Evolutionary conservation across 2,888 invertebrate species (phyloP).

Genomic region (Rhimphoctona megacephalus): DNA sequence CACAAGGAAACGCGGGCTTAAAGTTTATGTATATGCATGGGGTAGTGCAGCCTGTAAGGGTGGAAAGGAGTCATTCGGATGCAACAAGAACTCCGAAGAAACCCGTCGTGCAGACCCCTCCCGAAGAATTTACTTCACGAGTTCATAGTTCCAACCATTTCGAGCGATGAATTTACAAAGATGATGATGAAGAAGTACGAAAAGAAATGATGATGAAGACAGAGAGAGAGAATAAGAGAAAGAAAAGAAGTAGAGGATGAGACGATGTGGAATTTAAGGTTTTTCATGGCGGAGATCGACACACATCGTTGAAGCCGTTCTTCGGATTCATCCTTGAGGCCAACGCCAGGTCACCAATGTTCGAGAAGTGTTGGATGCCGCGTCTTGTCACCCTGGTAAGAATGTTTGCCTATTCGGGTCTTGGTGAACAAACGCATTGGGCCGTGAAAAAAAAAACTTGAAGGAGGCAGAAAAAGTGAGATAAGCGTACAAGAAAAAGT

Average conservation of each 20-base stretch:
- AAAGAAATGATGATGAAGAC: constrained; percentile 1
- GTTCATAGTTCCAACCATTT: constrained; percentile 39
- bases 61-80: constrained; percentile 25
- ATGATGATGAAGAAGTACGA: neutral
- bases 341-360: constrained; percentile 35
- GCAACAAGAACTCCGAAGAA: constrained; percentile 38
- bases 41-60: neutral
- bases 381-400: constrained; percentile 25
- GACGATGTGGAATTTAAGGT: neutral
- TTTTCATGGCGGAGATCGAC: constrained; percentile 28
- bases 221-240: neutral
- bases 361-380: neutral
- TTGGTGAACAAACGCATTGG: constrained; percentile 41
- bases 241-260: neutral
- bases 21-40: neutral
- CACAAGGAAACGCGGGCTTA: neutral
- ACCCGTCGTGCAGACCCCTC: neutral
- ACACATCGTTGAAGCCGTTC: constrained; percentile 55
- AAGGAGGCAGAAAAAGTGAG: neutral
- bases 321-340: constrained; percentile 31
- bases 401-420: constrained; percentile 7
- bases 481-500: neutral
- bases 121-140: neutral
- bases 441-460: neutral
- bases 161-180: constrained; percentile 46